Conservation (phyloP, 1,140 invertebrate species). For the Stratiolaelaps scimitus region DNA sequence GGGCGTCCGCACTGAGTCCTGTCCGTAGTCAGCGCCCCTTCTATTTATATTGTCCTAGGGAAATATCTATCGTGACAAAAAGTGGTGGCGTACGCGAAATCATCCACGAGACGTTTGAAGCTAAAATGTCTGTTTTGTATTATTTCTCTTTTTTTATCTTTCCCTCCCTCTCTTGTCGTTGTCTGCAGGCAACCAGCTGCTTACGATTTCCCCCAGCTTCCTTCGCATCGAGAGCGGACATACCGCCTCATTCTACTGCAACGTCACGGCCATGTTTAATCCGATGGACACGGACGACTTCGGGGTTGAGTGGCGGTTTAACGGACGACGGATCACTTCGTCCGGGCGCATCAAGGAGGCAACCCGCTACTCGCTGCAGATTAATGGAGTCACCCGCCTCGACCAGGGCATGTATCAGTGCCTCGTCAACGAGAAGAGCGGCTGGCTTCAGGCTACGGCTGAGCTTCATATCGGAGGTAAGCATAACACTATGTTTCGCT, state of each 20-base stretch:
- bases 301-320: constrained; percentile 17
- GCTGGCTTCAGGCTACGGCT: constrained; percentile 67
- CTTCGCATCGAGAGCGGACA: constrained; percentile 27
- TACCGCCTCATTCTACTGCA: constrained; percentile 28
- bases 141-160: too few relatives aligned
- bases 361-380: constrained; percentile 25
- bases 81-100: too few relatives aligned
- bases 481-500: constrained; percentile 6
- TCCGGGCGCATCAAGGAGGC: constrained; percentile 10
- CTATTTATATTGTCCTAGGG: too few relatives aligned
- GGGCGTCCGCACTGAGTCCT: too few relatives aligned
- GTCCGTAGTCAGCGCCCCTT: too few relatives aligned
- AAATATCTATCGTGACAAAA: too few relatives aligned
- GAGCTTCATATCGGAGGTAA: constrained; percentile 77
- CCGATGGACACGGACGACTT: constrained; percentile 28
- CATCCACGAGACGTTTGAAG: too few relatives aligned
- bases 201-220: constrained; percentile 28
- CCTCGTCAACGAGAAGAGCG: constrained; percentile 38
- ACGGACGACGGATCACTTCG: constrained; percentile 5
- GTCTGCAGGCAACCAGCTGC: constrained; percentile 26
- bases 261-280: constrained; percentile 27
- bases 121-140: too few relatives aligned
- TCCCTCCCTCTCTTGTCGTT: background rate
- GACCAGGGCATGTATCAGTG: constrained; percentile 45
- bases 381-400: constrained; percentile 22